A percentile compares a stretch with the other conserved stretches of the same genome.
Conservation (phyloP, 2,797 vertebrate species). For the Mareca strepera region DNA sequence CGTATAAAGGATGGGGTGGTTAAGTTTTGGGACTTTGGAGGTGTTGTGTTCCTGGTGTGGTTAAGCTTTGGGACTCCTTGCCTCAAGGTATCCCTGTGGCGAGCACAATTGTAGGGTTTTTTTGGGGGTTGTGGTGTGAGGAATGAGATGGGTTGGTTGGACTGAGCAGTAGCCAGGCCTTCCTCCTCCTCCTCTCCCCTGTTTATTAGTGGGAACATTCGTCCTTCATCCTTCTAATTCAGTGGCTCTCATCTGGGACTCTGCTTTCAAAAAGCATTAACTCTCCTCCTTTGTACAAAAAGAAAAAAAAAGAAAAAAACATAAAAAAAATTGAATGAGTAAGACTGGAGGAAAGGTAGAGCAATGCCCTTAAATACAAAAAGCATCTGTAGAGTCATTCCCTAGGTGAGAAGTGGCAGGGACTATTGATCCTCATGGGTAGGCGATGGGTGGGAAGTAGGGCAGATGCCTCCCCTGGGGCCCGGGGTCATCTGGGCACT, state of each 20-base stretch:
- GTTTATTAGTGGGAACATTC: background rate
- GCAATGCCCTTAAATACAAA: background rate
- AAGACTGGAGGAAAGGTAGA: background rate
- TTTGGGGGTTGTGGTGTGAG: background rate
- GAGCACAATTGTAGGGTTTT: background rate
- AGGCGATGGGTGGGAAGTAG: background rate
- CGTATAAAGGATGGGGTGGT: background rate
- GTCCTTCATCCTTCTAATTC: background rate
- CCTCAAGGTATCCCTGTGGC: background rate
- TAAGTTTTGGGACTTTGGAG: background rate
- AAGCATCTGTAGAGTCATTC: background rate
- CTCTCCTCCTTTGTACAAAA: background rate
- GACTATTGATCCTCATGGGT: background rate
- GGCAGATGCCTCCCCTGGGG: background rate
- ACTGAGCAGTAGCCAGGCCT: background rate
- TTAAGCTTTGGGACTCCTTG: background rate
- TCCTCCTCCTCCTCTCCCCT: background rate
- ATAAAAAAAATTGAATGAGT: too few relatives aligned
- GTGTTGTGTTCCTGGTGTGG: background rate
- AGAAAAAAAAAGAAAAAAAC: background rate
- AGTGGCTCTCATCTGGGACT: background rate
- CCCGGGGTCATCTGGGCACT: background rate
- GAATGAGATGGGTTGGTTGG: background rate
- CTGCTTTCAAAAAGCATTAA: background rate
- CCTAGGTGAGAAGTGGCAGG: background rate